Evolutionary conservation across 2,113 vertebrate species (phyloP), one percentile per base, ranked within the genome.

Genomic region (Antigone vipio): DNA sequence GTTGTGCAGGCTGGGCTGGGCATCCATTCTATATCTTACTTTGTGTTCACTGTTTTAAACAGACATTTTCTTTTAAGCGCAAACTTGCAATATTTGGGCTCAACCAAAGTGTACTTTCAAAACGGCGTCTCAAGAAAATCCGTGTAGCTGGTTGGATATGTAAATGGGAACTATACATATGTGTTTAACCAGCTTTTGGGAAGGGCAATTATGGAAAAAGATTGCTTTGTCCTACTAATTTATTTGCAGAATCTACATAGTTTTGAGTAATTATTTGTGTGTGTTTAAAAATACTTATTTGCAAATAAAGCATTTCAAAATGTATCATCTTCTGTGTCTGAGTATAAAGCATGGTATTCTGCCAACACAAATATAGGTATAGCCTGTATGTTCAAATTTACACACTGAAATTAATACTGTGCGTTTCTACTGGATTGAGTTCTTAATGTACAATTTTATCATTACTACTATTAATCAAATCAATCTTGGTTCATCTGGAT

Each of bases 1-100:
- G 86, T 93, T 78, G 93, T 93, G 95, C 88, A 91, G 91, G 49
- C 76, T 72, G 68, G 88, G 88, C 73, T 93, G 69, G 77, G 95
- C 69, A 93, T 84, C 86, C 69, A 24, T 91, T 93, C 96, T 92
- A 52, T 93, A 89, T 79, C 83, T 90, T 93, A 94, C n/a, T 91
- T 94, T 58, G 79, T 91, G 76, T 84, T 91, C 29, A 9, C 55
- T 56, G 72, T 42, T 91, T 88, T 19, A 89, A 79, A 67, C n/a
- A 94, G 82, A 74, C 55, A 50, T 89, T 89, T 89, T 88, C 71
- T 94, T 83, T 95, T 91, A 88, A 96, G 85, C 19, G 44, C 72
- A 95, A 95, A 94, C 59, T 94, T 59, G 72, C 60, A 89, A 77
- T 95, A 92, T 40, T 71, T 81, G 86, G 60, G 53, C 72, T 92